Evolutionary conservation across 2,888 invertebrate genomes (phyloP).

Genomic region (Rotaria socialis): DNA sequence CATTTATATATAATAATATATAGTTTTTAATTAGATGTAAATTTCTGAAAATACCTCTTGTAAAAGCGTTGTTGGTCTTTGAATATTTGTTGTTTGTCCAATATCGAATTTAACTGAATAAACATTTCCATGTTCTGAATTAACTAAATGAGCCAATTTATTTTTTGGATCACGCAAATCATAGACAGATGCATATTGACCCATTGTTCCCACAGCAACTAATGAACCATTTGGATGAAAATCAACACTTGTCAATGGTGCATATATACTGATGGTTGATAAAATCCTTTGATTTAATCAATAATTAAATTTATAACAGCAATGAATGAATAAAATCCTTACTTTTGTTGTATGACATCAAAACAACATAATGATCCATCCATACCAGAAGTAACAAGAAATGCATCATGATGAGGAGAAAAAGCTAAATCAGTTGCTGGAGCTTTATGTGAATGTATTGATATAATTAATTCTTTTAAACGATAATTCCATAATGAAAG

Average conservation of each 20-base stretch:
- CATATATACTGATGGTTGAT: not conserved
- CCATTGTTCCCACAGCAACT: slow-evolving; percentile 19
- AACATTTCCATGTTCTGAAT: not conserved
- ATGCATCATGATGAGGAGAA: slow-evolving; percentile 16
- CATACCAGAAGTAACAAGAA: not conserved
- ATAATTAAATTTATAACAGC: not conserved
- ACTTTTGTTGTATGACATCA: slow-evolving; percentile 17
- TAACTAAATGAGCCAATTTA: not conserved
- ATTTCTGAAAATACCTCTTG: not conserved
- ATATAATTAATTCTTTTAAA: slow-evolving; percentile 11
- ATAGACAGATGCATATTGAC: not conserved
- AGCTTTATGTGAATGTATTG: not conserved
- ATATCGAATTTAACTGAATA: slow-evolving; percentile 7
- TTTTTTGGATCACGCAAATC: slow-evolving; percentile 5
- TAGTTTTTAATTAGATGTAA: no score
- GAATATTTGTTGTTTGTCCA: not conserved
- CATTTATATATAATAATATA: not conserved
- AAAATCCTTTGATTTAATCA: not conserved
- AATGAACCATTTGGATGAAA: slow-evolving; percentile 32
- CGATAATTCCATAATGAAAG: slow-evolving; percentile 35
- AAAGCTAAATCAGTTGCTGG: slow-evolving; percentile 32
- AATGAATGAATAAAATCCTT: not conserved
- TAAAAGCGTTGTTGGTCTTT: not conserved
- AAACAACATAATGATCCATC: slow-evolving; percentile 13
- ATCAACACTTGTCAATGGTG: slow-evolving; percentile 24